Evolutionary conservation across 2,113 vertebrate genomes (phyloP).

Genomic region (Hemibagrus wyckioides): DNA sequence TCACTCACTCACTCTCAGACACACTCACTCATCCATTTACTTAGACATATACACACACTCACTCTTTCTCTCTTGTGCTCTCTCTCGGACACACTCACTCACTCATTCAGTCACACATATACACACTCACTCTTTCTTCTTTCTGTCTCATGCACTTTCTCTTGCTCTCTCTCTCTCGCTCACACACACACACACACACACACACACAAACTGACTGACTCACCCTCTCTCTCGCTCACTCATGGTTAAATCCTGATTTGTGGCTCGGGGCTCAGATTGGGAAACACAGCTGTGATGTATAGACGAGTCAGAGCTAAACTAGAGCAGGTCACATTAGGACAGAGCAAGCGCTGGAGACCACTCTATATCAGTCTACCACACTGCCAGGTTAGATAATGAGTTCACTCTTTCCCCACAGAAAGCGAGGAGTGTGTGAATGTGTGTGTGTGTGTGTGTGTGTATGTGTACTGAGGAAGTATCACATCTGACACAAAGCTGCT

Average conservation of each 20-base stretch:
- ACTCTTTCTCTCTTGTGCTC: neutral
- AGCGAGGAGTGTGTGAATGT: neutral
- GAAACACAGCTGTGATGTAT: neutral
- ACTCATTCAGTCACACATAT: neutral
- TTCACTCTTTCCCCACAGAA: slow-evolving; percentile 12
- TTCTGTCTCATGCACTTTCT: no score
- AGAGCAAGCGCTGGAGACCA: neutral
- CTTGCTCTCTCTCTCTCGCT: no score
- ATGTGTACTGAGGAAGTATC: neutral
- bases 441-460: neutral
- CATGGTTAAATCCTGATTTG: neutral
- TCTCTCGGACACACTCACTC: no score
- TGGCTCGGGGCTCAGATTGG: neutral
- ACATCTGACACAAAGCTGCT: neutral
- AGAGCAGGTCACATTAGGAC: slow-evolving; percentile 29
- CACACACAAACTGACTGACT: neutral
- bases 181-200: no score
- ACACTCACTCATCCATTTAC: no score
- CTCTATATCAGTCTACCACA: slow-evolving; percentile 14
- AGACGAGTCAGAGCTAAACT: slow-evolving; percentile 9
- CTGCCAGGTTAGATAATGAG: slow-evolving; percentile 29
- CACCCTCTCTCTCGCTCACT: neutral
- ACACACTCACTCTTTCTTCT: no score
- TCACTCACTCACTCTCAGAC: no score
- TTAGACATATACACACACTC: no score